Evolutionary conservation across 2,888 invertebrate genomes (phyloP).

Genomic region (Nemapogon koenigi): DNA sequence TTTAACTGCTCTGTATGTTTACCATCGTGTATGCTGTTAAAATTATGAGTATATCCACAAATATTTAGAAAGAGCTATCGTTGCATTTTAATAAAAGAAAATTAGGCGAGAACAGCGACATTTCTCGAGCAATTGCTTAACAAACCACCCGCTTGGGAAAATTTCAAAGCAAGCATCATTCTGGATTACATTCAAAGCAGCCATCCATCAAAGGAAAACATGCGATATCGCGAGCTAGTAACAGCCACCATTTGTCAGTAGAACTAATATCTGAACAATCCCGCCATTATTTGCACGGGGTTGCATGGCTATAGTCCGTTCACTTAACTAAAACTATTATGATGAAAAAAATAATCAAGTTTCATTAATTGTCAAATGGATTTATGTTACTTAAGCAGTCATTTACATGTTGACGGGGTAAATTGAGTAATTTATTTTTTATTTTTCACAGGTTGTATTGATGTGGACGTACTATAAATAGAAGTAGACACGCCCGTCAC

Average conservation of each 20-base stretch:
- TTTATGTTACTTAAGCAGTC: too few species aligned
- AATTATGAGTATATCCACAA: too few species aligned
- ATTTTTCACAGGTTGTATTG: too few species aligned
- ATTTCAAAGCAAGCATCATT: constrained; percentile 5
- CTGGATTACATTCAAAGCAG: constrained; percentile 12
- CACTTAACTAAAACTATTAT: constrained; percentile 1
- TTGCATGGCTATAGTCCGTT: constrained; percentile 4
- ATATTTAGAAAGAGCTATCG: too few species aligned
- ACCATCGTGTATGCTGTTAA: too few species aligned
- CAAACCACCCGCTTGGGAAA: constrained; percentile 2
- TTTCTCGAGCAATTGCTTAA: neutral
- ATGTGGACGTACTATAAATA: too few species aligned
- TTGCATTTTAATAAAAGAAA: too few species aligned
- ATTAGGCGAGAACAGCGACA: neutral
- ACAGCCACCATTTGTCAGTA: constrained; percentile 36
- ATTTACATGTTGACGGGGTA: too few species aligned
- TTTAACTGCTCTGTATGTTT: too few species aligned
- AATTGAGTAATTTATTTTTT: too few species aligned
- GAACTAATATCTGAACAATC: constrained; percentile 47
- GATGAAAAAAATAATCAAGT: too few species aligned
- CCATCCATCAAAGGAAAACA: constrained; percentile 38
- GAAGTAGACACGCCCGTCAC: constrained; percentile 8
- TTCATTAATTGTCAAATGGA: too few species aligned
- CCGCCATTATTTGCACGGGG: constrained; percentile 26
- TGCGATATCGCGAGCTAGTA: constrained; percentile 37